Evolutionary conservation across 1,140 invertebrate genomes (phyloP), one percentile per base, ranked within the genome.

Genomic region (Drosophila orena): DNA sequence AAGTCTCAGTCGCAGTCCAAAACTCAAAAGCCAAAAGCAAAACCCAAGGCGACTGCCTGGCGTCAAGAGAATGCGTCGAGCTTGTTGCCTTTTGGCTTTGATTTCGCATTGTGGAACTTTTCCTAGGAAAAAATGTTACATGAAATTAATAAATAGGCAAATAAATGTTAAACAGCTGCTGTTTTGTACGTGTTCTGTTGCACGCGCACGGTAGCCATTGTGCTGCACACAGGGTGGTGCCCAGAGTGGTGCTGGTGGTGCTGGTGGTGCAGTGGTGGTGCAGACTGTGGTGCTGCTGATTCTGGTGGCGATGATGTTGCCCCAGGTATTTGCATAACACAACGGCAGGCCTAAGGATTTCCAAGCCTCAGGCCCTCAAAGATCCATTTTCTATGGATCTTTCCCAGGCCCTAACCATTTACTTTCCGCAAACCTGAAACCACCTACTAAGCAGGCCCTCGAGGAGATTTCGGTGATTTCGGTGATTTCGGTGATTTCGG

Each of bases 141-240:
- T 89, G 84, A 89, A 89, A 89, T 89, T 89, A 89, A 89, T 89
- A 89, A 89, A 89, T 89, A 89, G 85, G 85, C 85, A 89, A 89
- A 89, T 90, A 90, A 89, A 90, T 90, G 85, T 89, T 90, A 90
- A 89, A 89, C 85, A 89, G 85, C 84, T 90, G 85, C 79, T 85
- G 84, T 83, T 90, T 90, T 85, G 76, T 84, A 84, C 79, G 80
- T 80, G 79, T 88, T 88, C 62, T 69, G 50, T 81, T 86, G 83
- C 83, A 88, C 84, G 83, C 83, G 85, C 84, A 88, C 84, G 85
- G 84, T 88, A 88, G 84, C 84, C 77, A 88, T 88, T 88, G 84
- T 89, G 64, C 80, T 84, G 79, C 84, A 77, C 84, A 84, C 85
- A 89, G 84, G 84, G 84, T 84, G 84, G 84, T 85, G 79, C 54